phyloP scores from a whole-genome alignment of 2,113 vertebrate species.

The Xyrauchen texanus region DNA sequence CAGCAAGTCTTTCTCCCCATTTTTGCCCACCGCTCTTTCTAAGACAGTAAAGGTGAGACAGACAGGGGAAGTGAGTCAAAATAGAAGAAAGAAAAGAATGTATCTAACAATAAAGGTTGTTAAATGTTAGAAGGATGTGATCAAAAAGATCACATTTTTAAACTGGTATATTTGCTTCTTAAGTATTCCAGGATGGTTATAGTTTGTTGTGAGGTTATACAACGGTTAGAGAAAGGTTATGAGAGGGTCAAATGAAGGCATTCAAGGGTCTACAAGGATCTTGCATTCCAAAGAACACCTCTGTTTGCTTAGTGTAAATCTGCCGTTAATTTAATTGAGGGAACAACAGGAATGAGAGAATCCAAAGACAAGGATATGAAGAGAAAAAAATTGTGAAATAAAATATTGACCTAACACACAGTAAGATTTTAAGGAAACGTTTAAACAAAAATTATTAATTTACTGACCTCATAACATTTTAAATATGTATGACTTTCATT shows the following conservation, averaged over 20 bases:
- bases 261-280: slow-evolving; percentile 15
- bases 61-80: slow-evolving; percentile 13
- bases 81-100: no score
- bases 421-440: no score
- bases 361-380: no score
- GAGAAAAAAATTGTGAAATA: no score
- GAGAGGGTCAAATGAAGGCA: background rate
- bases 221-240: slow-evolving; percentile 41
- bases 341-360: slow-evolving; percentile 1
- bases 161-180: background rate
- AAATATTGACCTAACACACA: no score
- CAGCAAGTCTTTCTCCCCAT: slow-evolving; percentile 74
- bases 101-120: no score
- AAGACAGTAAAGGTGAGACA: slow-evolving; percentile 39
- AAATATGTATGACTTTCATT: no score
- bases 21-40: slow-evolving; percentile 72
- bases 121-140: no score
- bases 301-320: slow-evolving; percentile 54
- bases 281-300: slow-evolving; percentile 47
- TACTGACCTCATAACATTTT: no score
- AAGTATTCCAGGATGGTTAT: slow-evolving; percentile 17
- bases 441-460: no score
- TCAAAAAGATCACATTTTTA: no score
- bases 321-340: slow-evolving; percentile 27
- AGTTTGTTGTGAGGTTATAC: slow-evolving; percentile 42